Evolutionary conservation across 2,113 vertebrate species (phyloP), one percentile per base, ranked within the genome.

Genomic region (Microcebus griseorufus): DNA sequence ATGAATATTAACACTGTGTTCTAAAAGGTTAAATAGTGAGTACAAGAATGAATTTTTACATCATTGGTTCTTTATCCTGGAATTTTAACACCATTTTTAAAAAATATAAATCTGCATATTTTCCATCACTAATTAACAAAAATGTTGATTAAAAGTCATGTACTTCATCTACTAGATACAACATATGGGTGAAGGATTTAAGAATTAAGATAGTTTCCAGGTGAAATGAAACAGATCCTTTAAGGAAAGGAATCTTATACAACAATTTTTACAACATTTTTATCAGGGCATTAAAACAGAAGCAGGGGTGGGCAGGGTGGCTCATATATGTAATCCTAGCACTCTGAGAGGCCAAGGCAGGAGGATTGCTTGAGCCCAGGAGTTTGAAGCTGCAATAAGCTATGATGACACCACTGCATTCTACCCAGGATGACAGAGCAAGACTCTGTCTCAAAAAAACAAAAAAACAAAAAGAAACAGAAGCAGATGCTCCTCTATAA

Each of bases 221-320:
- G 96, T 98, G 96, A 97, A 97, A 97, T 96, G 86, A 95, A 98
- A 94, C 97, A 98, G 97, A 97, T 82, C 93, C 92, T 95, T 90
- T 64, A 95, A 94, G 94, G 64, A 92, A 94, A 97, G 42, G 92
- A 96, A 96, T 97, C 92, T 96, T 90, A 96, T 73, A 82, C 92
- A 96, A 94, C 72, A 96, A 96, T 97, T 98, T 97, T 98, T 98
- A 98, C 96, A 97, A 97, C 76, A 95, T 90, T 98, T 98, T 98
- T 98, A 98, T 98, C 98, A 97, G 97, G 96, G 97, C 94, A 97
- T 96, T 97, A 98, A 97, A 98, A 98, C 97, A 98, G 97, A 98
- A 98, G 97, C 98, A 98, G 97, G 55, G 55, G 18, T 22, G 17
- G 55, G 55, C 2, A 18, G 0, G 20, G 55, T 58, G 55, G 55